Percentiles rank a stretch among this genome's conserved stretches.
phyloP scores from a whole-genome alignment of 2,113 vertebrate genomes.

The Clinocottus analis region DNA sequence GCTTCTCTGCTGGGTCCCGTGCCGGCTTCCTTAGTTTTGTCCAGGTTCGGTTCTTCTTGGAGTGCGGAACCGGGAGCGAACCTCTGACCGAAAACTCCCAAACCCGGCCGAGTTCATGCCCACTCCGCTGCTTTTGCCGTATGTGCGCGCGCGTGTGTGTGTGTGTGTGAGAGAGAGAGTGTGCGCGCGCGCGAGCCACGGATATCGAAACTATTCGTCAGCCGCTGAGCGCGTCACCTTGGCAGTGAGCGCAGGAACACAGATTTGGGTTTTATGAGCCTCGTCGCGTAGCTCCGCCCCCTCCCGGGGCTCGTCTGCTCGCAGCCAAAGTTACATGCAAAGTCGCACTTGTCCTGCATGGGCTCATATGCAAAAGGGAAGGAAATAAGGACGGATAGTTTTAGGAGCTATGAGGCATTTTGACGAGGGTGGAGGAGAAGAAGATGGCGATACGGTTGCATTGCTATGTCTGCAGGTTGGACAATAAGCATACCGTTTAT shows the following conservation, averaged over 20 bases:
- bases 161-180: not conserved
- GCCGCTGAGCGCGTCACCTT: slow-evolving; percentile 63
- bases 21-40: slow-evolving; percentile 5
- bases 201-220: slow-evolving; percentile 35
- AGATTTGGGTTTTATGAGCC: slow-evolving; percentile 66
- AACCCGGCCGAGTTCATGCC: slow-evolving; percentile 46
- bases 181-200: not conserved
- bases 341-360: slow-evolving; percentile 30
- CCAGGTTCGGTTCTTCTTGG: not conserved
- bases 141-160: too few relatives aligned
- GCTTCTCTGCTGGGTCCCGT: slow-evolving; percentile 26
- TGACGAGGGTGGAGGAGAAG: not conserved
- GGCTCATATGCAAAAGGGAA: slow-evolving; percentile 54
- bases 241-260: slow-evolving; percentile 61
- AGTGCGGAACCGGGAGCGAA: slow-evolving; percentile 7
- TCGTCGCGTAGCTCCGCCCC: slow-evolving; percentile 64
- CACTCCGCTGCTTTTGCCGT: not conserved
- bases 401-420: not conserved
- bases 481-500: not conserved
- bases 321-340: slow-evolving; percentile 54
- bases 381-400: slow-evolving; percentile 42
- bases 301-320: slow-evolving; percentile 15
- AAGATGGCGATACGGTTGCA: not conserved
- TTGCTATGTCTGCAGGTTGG: not conserved
- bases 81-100: slow-evolving; percentile 14